Percentiles rank a stretch among this genome's conserved stretches.
Conservation (phyloP, 2,888 invertebrate species). For the Phlogophora meticulosa region DNA sequence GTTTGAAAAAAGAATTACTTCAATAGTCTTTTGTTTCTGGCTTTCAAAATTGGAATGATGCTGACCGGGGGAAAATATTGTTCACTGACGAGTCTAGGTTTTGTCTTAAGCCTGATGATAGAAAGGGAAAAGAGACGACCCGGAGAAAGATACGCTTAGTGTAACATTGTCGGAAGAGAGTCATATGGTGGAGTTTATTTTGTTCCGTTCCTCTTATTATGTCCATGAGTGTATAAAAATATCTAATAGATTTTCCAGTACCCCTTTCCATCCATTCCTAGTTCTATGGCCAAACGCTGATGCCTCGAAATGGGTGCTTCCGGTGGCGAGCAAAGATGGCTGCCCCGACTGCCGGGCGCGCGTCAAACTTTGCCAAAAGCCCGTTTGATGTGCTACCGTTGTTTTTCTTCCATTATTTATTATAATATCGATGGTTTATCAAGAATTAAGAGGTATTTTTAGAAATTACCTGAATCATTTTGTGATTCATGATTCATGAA, state of each 20-base stretch:
- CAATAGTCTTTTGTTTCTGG: too few species aligned
- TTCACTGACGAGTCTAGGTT: too few species aligned
- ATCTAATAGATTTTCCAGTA: neutral
- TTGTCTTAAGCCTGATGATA: too few species aligned
- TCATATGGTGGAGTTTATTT: too few species aligned
- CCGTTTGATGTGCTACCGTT: slow-evolving; percentile 73
- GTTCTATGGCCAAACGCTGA: slow-evolving; percentile 82
- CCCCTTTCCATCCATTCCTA: slow-evolving; percentile 67
- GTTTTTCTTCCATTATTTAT: slow-evolving; percentile 58
- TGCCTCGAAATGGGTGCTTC: slow-evolving; percentile 88
- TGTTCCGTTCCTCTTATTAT: too few species aligned
- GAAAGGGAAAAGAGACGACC: too few species aligned
- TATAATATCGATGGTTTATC: slow-evolving; percentile 40
- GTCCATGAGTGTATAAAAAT: too few species aligned
- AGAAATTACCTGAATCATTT: neutral
- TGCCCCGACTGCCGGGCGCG: slow-evolving; percentile 85
- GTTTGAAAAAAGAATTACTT: too few species aligned
- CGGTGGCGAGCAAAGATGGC: slow-evolving; percentile 85
- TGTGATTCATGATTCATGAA: neutral
- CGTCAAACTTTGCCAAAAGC: slow-evolving; percentile 80
- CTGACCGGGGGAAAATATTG: too few species aligned
- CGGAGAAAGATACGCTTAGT: too few species aligned
- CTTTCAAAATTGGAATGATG: too few species aligned
- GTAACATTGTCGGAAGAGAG: too few species aligned
- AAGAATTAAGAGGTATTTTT: slow-evolving; percentile 13